phyloP scores from a whole-genome alignment of 2,888 invertebrate genomes.

The Latrodectus hesperus region DNA sequence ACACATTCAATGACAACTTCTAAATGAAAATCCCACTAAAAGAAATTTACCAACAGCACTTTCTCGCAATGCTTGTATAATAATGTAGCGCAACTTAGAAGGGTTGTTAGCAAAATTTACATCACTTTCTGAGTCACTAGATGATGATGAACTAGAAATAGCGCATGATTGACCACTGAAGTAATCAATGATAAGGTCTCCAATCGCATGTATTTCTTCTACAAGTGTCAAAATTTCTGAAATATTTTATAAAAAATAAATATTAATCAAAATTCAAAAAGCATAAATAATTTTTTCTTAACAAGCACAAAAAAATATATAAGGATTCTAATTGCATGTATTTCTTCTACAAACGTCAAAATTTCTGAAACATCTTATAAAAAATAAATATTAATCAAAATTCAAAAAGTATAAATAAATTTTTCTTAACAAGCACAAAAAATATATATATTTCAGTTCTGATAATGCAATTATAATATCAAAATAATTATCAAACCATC shows the following conservation, averaged over 20 bases:
- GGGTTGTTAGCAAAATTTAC: constrained; percentile 76
- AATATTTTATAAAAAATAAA: constrained; percentile 70
- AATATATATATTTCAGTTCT: too few relatives aligned
- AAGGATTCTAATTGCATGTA: constrained; percentile 80
- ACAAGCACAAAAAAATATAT: too few relatives aligned
- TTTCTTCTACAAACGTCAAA: constrained; percentile 80
- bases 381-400: too few relatives aligned
- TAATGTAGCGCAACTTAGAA: constrained; percentile 79
- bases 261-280: too few relatives aligned
- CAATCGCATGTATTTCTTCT: constrained; percentile 81
- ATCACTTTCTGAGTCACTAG: constrained; percentile 56
- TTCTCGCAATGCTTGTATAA: constrained; percentile 81
- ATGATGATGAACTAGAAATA: constrained; percentile 45
- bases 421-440: too few relatives aligned
- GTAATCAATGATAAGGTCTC: constrained; percentile 80
- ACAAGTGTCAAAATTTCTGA: constrained; percentile 81
- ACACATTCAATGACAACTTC: too few relatives aligned
- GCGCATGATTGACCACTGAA: constrained; percentile 75
- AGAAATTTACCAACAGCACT: constrained; percentile 78
- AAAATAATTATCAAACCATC: too few relatives aligned
- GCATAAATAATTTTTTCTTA: too few relatives aligned
- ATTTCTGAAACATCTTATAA: constrained; percentile 78
- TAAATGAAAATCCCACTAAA: too few relatives aligned
- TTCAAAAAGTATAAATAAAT: too few relatives aligned
- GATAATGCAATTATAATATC: too few relatives aligned